Conservation (phyloP, 1,140 invertebrate genomes). For the Marisa cornuarietis region DNA sequence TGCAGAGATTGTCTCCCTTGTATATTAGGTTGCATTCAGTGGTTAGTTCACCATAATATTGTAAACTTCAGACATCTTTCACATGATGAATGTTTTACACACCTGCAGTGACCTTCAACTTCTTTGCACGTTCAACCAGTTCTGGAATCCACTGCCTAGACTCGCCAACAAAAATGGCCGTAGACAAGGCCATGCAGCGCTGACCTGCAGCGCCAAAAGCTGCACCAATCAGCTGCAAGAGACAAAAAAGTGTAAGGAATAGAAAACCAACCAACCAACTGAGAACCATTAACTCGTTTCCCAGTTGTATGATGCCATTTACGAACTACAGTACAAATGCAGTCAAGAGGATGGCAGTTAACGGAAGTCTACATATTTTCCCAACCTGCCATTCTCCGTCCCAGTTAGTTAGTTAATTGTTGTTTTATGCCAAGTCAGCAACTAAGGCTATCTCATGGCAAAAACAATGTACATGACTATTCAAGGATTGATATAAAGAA, state of each 20-base stretch:
- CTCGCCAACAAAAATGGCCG: slow-evolving; percentile 96
- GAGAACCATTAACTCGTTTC: no score
- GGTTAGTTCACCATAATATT: background rate
- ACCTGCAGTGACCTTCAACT: slow-evolving; percentile 91
- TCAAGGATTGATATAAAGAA: no score
- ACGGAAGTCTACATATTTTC: no score
- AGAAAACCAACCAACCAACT: background rate
- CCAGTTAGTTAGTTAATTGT: no score
- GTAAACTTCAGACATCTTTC: background rate
- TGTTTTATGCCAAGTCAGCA: no score
- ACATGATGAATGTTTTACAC: slow-evolving; percentile 18
- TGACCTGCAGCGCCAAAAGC: slow-evolving; percentile 92
- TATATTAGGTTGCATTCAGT: background rate
- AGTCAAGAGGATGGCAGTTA: no score
- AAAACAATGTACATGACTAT: no score
- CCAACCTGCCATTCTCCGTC: no score
- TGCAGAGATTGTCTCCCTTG: slow-evolving; percentile 13
- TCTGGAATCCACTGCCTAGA: slow-evolving; percentile 95
- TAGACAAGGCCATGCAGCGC: slow-evolving; percentile 98
- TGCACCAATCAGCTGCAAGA: slow-evolving; percentile 81
- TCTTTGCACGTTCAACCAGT: slow-evolving; percentile 85
- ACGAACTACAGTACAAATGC: no score
- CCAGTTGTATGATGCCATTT: no score
- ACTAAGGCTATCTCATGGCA: no score
- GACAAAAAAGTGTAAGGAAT: background rate